A percentile compares a stretch with the other conserved stretches of the same genome.
Evolutionary conservation across 2,888 invertebrate genomes (phyloP).

Genomic region (Lissocephala sabroskyi): DNA sequence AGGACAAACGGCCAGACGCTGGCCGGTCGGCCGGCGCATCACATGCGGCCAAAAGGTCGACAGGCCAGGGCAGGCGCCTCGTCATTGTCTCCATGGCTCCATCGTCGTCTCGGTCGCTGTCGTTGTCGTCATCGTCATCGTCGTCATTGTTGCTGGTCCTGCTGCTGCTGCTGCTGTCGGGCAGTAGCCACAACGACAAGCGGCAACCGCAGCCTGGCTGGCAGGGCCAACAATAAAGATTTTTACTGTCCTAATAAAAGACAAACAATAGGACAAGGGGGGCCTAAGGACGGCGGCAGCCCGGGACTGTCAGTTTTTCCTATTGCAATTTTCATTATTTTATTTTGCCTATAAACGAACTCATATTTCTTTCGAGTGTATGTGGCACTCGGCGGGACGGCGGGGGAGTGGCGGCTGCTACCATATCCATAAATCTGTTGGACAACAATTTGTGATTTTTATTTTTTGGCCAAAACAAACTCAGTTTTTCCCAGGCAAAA

Average conservation of each 20-base stretch:
- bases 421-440: slow-evolving; percentile 31
- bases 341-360: slow-evolving; percentile 70
- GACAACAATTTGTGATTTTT: slow-evolving; percentile 12
- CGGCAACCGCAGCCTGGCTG: slow-evolving; percentile 26
- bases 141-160: slow-evolving; percentile 34
- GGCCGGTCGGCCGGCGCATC: too few species aligned
- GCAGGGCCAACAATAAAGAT: slow-evolving; percentile 59
- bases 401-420: slow-evolving; percentile 7
- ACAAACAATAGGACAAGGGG: slow-evolving; percentile 67
- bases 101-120: too few species aligned
- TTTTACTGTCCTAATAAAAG: slow-evolving; percentile 71
- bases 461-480: slow-evolving; percentile 38
- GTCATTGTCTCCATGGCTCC: too few species aligned
- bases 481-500: slow-evolving; percentile 36
- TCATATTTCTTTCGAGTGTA: slow-evolving; percentile 56
- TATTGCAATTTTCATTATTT: slow-evolving; percentile 71
- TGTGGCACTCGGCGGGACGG: background rate
- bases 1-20: slow-evolving; percentile 49
- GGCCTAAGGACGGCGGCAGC: too few species aligned
- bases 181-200: slow-evolving; percentile 27
- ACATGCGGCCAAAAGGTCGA: too few species aligned
- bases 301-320: too few species aligned
- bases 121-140: slow-evolving; percentile 42
- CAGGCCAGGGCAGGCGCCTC: too few species aligned
- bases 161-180: slow-evolving; percentile 5